phyloP scores from a whole-genome alignment of 2,797 vertebrate genomes.

The Acanthiza pusilla region DNA sequence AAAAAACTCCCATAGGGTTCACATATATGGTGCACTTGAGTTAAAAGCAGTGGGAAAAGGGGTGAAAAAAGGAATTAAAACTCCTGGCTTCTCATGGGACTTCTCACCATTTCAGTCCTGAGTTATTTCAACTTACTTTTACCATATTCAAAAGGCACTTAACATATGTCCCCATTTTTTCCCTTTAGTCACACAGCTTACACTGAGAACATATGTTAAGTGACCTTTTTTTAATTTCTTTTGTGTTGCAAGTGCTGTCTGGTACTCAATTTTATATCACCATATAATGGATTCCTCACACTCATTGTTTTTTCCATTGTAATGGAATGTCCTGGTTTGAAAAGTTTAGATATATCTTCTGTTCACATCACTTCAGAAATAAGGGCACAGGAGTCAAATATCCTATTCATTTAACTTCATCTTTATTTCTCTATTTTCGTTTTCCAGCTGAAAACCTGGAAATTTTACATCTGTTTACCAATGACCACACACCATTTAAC shows the following conservation, averaged over 20 bases:
- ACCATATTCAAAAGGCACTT: background rate
- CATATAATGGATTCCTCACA: background rate
- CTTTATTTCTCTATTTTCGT: background rate
- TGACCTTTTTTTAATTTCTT: background rate
- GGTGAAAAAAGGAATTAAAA: background rate
- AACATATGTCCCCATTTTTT: background rate
- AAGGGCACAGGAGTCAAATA: background rate
- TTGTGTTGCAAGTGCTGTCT: background rate
- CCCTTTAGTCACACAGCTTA: background rate
- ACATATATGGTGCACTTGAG: background rate
- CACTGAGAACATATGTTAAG: background rate
- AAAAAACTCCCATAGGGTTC: background rate
- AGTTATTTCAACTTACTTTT: background rate
- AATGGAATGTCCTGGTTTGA: background rate
- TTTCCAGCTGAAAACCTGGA: background rate
- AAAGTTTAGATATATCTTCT: background rate
- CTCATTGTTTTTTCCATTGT: background rate
- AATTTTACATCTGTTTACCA: conserved; percentile 38
- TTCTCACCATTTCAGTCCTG: background rate
- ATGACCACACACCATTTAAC: background rate
- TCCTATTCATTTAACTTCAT: background rate
- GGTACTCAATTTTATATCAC: background rate
- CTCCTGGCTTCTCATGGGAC: background rate
- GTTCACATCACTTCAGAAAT: background rate
- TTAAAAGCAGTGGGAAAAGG: background rate